Percentiles rank a stretch among this genome's conserved stretches.
These are phyloP conservation scores for Microctenopoma lineatum DNA, from an alignment of 2,797 vertebrate species.

Conservation along the genomic window DNA sequence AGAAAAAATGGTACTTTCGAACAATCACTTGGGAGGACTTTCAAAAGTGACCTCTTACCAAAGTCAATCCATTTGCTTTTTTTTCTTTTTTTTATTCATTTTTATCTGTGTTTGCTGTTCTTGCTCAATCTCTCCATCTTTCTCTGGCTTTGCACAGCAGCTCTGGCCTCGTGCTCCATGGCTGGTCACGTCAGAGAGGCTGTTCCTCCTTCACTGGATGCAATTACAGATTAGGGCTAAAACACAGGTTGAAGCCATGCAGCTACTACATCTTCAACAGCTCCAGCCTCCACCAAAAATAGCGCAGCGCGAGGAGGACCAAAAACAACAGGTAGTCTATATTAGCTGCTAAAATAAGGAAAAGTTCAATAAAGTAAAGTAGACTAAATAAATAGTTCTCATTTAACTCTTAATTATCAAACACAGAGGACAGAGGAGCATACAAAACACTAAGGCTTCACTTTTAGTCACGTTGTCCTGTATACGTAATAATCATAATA, in stretches of 20 bases:
- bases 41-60: conserved; percentile 84
- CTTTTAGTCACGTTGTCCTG: too few relatives aligned
- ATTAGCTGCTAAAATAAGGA: conserved; percentile 1
- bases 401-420: neutral
- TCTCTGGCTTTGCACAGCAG: conserved; percentile 42
- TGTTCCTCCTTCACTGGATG: conserved; percentile 62
- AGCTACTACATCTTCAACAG: conserved; percentile 36
- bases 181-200: conserved; percentile 46
- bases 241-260: conserved; percentile 67
- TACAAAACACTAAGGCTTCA: too few relatives aligned
- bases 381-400: neutral
- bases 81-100: conserved; percentile 57
- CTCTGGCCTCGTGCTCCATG: conserved; percentile 50
- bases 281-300: conserved; percentile 11
- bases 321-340: neutral
- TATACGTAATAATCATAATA: too few relatives aligned
- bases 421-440: too few relatives aligned
- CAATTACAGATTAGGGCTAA: conserved; percentile 74
- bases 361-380: neutral
- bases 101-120: conserved; percentile 68
- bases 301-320: conserved; percentile 3
- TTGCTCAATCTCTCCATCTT: conserved; percentile 66
- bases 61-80: conserved; percentile 81
- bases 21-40: conserved; percentile 82
- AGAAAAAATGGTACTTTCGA: conserved; percentile 77